phyloP scores from a whole-genome alignment of 1,140 invertebrate species.

The Sitobion miscanthi region DNA sequence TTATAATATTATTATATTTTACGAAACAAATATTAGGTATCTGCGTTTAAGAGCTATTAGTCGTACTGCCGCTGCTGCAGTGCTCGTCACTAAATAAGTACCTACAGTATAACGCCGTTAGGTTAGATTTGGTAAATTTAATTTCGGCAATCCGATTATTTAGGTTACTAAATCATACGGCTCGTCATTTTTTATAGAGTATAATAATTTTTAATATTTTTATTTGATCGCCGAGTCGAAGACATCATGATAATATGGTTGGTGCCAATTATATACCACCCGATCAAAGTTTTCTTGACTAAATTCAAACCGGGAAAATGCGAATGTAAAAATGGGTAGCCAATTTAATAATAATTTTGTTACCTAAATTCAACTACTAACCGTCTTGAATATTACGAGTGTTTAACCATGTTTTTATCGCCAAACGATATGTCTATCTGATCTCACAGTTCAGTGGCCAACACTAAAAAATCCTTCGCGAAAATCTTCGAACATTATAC shows the following conservation, averaged over 20 bases:
- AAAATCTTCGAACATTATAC: background rate
- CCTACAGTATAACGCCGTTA: background rate
- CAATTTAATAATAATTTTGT: background rate
- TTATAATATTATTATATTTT: too few relatives aligned
- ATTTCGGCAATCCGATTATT: background rate
- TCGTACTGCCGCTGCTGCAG: too few relatives aligned
- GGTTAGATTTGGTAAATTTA: background rate
- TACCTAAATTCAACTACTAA: too few relatives aligned
- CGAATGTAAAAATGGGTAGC: background rate
- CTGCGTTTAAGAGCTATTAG: background rate
- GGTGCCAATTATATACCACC: too few relatives aligned
- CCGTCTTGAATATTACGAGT: too few relatives aligned
- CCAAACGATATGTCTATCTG: too few relatives aligned
- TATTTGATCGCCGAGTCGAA: too few relatives aligned
- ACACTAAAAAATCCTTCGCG: background rate
- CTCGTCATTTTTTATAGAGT: background rate
- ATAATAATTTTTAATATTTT: background rate
- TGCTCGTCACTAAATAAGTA: background rate
- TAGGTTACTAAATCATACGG: background rate
- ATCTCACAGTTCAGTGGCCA: too few relatives aligned
- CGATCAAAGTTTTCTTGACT: background rate
- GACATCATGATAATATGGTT: background rate
- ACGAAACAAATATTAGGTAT: background rate
- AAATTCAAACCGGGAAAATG: background rate
- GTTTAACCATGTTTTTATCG: background rate